These are phyloP conservation scores for Drosophila kurseongensis DNA, from an alignment of 1,140 invertebrate genomes.

Conservation along the genomic window DNA sequence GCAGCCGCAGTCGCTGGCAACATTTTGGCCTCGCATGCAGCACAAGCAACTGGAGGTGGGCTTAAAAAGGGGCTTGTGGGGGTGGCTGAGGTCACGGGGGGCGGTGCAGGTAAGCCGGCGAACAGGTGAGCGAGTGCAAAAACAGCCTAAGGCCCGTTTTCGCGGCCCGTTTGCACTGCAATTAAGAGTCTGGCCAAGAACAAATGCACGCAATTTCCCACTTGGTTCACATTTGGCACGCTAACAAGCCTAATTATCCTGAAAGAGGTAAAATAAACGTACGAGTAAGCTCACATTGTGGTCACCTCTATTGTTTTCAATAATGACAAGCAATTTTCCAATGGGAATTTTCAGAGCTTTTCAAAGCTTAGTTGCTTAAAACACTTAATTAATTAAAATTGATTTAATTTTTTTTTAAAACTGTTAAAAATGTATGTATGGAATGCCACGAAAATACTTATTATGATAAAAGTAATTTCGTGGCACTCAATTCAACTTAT, in stretches of 20 bases:
- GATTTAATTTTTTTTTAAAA: no score
- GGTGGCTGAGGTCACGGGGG: background rate
- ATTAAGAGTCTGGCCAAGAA: conserved; percentile 52
- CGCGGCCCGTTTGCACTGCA: conserved; percentile 53
- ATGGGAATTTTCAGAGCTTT: no score
- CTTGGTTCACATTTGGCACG: conserved; percentile 19
- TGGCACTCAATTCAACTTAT: no score
- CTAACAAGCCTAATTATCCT: conserved; percentile 24
- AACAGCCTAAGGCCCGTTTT: conserved; percentile 47
- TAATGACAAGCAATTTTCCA: background rate
- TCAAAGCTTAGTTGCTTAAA: no score
- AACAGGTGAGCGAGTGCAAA: conserved; percentile 26
- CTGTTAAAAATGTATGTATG: no score
- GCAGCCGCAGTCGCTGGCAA: conserved; percentile 46
- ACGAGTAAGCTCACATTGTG: background rate
- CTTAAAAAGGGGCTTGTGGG: conserved; percentile 9
- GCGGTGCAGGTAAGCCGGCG: background rate
- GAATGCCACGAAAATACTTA: no score
- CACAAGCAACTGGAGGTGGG: conserved; percentile 55
- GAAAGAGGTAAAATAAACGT: conserved; percentile 3
- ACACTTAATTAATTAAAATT: no score
- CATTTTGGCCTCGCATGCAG: conserved; percentile 62
- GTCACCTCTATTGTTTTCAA: background rate
- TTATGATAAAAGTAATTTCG: no score
- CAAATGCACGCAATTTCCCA: conserved; percentile 42